These are phyloP conservation scores for Melanostigma gelatinosum DNA, from an alignment of 2,113 vertebrate species.

Conservation along the genomic window DNA sequence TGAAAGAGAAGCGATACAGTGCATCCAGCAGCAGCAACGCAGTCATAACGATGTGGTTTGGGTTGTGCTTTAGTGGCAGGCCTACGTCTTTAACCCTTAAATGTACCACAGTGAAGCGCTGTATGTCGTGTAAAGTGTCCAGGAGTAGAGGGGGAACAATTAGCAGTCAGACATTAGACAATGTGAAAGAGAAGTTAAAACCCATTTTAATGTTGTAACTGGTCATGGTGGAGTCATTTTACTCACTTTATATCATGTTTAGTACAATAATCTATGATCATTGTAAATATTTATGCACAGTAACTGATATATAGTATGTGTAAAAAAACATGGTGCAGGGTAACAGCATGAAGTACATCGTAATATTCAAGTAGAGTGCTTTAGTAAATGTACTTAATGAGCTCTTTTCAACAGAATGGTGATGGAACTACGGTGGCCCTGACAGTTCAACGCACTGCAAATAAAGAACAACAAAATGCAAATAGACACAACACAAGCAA, in stretches of 20 bases:
- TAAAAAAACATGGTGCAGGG: background rate
- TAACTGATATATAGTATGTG: background rate
- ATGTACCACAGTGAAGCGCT: background rate
- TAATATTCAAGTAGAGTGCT: background rate
- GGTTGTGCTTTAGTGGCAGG: background rate
- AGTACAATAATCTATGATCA: background rate
- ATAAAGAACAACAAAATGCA: background rate
- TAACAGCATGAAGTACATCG: background rate
- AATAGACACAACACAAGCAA: background rate
- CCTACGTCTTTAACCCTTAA: background rate
- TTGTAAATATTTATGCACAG: background rate
- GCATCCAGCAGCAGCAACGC: conserved; percentile 25
- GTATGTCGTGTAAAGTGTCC: background rate
- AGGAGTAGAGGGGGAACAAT: background rate
- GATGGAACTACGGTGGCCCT: background rate
- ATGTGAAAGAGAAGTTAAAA: background rate
- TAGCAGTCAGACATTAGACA: background rate
- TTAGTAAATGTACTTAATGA: background rate
- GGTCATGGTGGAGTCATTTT: background rate
- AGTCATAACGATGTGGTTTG: conserved; percentile 22
- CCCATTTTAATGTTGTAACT: background rate
- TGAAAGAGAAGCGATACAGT: conserved; percentile 21
- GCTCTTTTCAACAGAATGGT: background rate
- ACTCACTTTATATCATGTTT: background rate
- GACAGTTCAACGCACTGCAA: background rate